Evolutionary conservation across 2,888 invertebrate species (phyloP).

Genomic region (Synanthedon tipuliformis): DNA sequence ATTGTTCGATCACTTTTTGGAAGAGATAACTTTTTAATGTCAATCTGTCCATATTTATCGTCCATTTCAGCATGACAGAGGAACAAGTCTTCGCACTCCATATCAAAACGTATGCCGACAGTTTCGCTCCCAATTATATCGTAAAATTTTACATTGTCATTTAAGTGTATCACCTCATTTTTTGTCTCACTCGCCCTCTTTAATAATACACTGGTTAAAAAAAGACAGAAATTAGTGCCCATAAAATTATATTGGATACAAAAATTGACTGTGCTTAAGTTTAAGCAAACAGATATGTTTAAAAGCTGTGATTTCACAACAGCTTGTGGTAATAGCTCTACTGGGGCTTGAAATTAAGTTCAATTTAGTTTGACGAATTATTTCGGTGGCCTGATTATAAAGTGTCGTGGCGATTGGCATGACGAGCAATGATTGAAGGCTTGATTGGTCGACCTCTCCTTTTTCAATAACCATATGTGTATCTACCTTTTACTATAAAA

Average conservation of each 20-base stretch:
- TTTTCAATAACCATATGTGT: not conserved
- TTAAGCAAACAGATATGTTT: slow-evolving; percentile 9
- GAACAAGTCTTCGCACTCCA: slow-evolving; percentile 9
- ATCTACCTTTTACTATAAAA: too few species aligned
- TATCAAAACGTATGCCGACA: slow-evolving; percentile 4
- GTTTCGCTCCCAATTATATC: slow-evolving; percentile 22
- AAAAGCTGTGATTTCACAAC: slow-evolving; percentile 26
- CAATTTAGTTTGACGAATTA: not conserved
- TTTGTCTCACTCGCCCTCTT: slow-evolving; percentile 20
- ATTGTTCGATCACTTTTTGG: slow-evolving; percentile 11
- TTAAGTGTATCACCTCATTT: slow-evolving; percentile 36
- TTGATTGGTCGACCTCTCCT: not conserved
- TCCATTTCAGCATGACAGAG: not conserved
- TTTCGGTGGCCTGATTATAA: slow-evolving; percentile 27
- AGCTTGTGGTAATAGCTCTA: slow-evolving; percentile 1
- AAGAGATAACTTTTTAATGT: slow-evolving; percentile 21
- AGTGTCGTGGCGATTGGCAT: slow-evolving; percentile 34
- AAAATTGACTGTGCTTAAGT: slow-evolving; percentile 42
- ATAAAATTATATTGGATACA: slow-evolving; percentile 43
- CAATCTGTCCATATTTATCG: slow-evolving; percentile 10
- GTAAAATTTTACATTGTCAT: slow-evolving; percentile 54
- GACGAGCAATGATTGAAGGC: not conserved
- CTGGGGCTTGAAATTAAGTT: not conserved
- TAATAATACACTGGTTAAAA: slow-evolving; percentile 4
- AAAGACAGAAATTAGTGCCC: slow-evolving; percentile 8